Evolutionary conservation across 2,888 invertebrate genomes (phyloP).

Genomic region (Watsonalla cultraria): DNA sequence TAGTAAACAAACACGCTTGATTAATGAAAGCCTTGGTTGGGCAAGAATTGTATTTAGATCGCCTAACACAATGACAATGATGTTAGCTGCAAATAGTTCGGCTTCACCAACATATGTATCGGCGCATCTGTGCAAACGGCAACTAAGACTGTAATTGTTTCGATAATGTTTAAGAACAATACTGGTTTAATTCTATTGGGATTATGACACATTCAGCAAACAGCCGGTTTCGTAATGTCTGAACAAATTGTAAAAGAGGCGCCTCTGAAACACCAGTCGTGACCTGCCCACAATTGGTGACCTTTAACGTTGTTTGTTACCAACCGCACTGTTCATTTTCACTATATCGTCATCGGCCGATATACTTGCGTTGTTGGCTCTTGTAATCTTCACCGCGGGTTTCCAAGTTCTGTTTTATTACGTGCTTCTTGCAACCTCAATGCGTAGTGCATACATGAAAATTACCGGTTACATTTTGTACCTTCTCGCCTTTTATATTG

Average conservation of each 20-base stretch:
- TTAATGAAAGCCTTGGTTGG: neutral
- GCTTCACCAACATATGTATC: neutral
- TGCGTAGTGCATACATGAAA: too few species aligned
- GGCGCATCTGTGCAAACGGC: neutral
- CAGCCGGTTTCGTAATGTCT: neutral
- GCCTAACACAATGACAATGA: neutral
- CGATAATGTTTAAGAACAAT: conserved; percentile 8
- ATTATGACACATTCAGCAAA: conserved; percentile 12
- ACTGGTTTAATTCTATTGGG: conserved; percentile 8
- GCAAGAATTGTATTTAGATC: neutral
- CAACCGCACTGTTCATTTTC: neutral
- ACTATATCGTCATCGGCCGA: neutral
- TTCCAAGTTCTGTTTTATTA: too few species aligned
- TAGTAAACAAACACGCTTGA: neutral
- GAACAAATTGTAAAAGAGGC: neutral
- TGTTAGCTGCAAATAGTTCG: neutral
- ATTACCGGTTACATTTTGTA: too few species aligned
- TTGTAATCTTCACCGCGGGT: too few species aligned
- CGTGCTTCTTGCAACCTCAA: too few species aligned
- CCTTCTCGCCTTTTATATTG: too few species aligned
- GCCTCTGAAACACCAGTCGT: neutral
- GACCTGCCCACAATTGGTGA: neutral
- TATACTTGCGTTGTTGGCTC: too few species aligned
- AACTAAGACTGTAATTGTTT: neutral
- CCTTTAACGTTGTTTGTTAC: neutral